Base-by-base conservation (phyloP, 2,797 vertebrate genomes). In the Rhynchonycteris naso region DNA sequence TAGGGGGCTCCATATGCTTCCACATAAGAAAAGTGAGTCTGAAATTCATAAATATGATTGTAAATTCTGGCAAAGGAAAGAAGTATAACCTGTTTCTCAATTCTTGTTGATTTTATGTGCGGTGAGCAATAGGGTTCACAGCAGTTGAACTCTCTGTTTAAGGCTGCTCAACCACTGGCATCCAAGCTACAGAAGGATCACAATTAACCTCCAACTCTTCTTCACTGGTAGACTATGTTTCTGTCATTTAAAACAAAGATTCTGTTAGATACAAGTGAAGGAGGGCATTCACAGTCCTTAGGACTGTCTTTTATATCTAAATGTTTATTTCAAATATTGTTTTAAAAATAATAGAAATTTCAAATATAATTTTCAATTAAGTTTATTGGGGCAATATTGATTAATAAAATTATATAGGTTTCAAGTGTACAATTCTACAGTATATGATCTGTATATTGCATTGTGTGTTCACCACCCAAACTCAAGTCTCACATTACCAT, bases 221-320 rank as follows among this genome's bases (percentile, higher is more conserved):
- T 66, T 85, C 30, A 43, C 35, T 83, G 68, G 30, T 69, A 61
- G 81, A n/a, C 94, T 95, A 81, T 95, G 94, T 33, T 95, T 96
- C 87, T 96, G 75, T 87, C 68, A 95, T 63, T 91, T 94, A 94
- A 95, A 97, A 93, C 93, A 97, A 96, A 83, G 33, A 22, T 21
- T 94, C 95, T 92, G 59, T 80, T 97, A 38, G 12, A 59, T 59
- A 52, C 71, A 86, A 94, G 80, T 80, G 78, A 95, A 90, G 61
- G 86, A 96, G 88, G 71, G 69, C 82, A 65, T 59, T 54, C n/a
- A 75, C 59, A 96, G 65, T 18, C 22, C 90, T 91, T 90, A 97
- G 72, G 79, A 93, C 82, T 85, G 81, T 94, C 97, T 95, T 91
- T 38, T 1, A 69, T 24, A 22, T 69, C 5, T 38, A 69, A 69